Conservation (phyloP, 2,797 vertebrate genomes). For the Otolemur crassicaudatus region DNA sequence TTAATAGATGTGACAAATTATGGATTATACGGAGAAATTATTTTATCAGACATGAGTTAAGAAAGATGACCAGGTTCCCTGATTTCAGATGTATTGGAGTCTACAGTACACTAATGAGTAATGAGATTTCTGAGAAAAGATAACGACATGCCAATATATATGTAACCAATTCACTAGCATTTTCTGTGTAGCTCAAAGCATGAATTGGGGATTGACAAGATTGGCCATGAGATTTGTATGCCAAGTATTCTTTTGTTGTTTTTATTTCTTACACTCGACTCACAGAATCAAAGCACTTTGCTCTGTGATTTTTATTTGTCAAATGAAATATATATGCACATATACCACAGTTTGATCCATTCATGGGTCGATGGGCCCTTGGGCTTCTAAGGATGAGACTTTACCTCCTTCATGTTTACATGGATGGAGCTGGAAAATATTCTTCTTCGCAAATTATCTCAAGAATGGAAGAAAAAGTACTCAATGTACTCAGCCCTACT, state of each 20-base stretch:
- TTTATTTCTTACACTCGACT: not conserved
- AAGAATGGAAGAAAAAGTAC: no score
- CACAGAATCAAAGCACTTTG: not conserved
- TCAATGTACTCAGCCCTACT: no score
- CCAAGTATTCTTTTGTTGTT: not conserved
- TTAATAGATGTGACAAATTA: not conserved
- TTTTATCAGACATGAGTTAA: slow-evolving; percentile 6
- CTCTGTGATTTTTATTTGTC: not conserved
- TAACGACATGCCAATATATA: accelerated
- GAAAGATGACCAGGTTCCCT: not conserved
- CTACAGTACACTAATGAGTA: not conserved
- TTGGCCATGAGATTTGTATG: not conserved
- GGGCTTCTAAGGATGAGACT: no score
- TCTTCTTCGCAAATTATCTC: no score
- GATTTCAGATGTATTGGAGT: not conserved
- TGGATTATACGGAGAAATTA: not conserved
- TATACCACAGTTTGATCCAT: no score
- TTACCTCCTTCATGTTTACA: no score
- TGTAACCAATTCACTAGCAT: not conserved
- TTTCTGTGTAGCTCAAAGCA: not conserved
- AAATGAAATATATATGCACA: not conserved
- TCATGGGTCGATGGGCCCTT: no score
- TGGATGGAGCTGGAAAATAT: no score
- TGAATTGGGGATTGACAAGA: not conserved
- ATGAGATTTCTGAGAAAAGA: not conserved